Evolutionary conservation across 2,888 invertebrate genomes (phyloP), one percentile per base, ranked within the genome.

Genomic region (Chrysolina oricalcia): DNA sequence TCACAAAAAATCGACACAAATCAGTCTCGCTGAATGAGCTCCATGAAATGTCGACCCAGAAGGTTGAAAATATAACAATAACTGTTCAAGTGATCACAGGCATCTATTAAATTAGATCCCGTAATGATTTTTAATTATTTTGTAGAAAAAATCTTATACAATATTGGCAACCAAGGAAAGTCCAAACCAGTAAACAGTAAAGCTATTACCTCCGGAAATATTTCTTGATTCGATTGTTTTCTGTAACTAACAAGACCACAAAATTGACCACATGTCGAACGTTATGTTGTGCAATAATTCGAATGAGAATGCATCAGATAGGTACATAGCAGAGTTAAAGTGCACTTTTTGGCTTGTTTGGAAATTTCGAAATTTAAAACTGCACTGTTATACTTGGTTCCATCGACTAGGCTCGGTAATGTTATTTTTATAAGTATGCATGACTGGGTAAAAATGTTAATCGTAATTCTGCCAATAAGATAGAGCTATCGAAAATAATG

Each of bases 401-500:
- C 2, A 17, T 17, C n/a, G 19, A 53, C 53, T 53, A 53, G 53
- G 11, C 53, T 53, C 19, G 10, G 9, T 53, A 53, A 10, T 19
- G 53, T 53, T 53, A 53, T 19, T 53, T 53, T 53, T 53, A 19
- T 53, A 19, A 17, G 9, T 53, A 17, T 17, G 17, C 19, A 11
- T 21, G 2, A 19, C 19, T 19, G 50, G 19, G 19, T 10, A 53
- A 10, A 4, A 43, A 2, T 43, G 43, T 17, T 19, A 9, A 53
- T 19, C 8, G 21, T 10, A 9, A 19, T 19, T 17, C 19, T 2
- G 9, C 17, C n/a, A 53, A 17, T 9, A 53, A 53, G 10, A 21
- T 53, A 6, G 10, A 43, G 11, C 59, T 59, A 59, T 59, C 13
- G n/a, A 27, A 59, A 59, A 59, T 59, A 59, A 59, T 27, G 59